Percentiles rank a stretch among this genome's conserved stretches.
Evolutionary conservation across 2,797 vertebrate species (phyloP).

Genomic region (Lycodopsis pacificus): DNA sequence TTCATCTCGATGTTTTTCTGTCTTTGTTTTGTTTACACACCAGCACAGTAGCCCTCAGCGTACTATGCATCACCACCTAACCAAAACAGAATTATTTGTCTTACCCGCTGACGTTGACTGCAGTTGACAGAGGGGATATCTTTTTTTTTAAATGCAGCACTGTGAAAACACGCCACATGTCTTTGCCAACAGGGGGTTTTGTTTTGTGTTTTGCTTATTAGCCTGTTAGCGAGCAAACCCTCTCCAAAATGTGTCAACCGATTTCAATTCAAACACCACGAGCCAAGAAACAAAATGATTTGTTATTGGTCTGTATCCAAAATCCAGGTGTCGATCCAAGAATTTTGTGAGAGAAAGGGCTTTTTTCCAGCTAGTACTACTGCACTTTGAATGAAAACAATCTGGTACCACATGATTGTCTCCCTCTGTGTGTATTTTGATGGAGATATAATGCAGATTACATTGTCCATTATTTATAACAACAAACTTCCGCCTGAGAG

Average conservation of each 20-base stretch:
- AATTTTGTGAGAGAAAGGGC: neutral
- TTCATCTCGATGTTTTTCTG: constrained; percentile 30
- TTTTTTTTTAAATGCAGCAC: constrained; percentile 32
- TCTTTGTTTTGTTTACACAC: constrained; percentile 22
- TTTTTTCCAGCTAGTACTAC: constrained; percentile 5
- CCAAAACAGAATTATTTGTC: constrained; percentile 38
- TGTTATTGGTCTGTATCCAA: constrained; percentile 19
- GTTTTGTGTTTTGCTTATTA: constrained; percentile 32
- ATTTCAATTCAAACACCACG: constrained; percentile 18
- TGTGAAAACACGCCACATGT: constrained; percentile 19
- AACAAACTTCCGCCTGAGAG: constrained; percentile 1
- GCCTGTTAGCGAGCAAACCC: neutral
- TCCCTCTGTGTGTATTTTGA: constrained; percentile 22
- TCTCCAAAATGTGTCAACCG: neutral
- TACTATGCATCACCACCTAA: constrained; percentile 31
- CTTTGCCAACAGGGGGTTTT: constrained; percentile 15
- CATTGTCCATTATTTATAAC: constrained; percentile 18
- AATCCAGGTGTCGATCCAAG: neutral
- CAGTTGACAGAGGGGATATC: constrained; percentile 24
- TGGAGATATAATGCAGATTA: constrained; percentile 14
- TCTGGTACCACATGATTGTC: constrained; percentile 2
- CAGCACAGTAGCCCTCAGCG: constrained; percentile 22
- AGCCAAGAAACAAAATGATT: constrained; percentile 32
- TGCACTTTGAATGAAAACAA: constrained; percentile 11
- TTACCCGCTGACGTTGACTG: constrained; percentile 14